Evolutionary conservation across 1,140 invertebrate species (phyloP), one percentile per base, ranked within the genome.

Genomic region (Drosophila equinoxialis): DNA sequence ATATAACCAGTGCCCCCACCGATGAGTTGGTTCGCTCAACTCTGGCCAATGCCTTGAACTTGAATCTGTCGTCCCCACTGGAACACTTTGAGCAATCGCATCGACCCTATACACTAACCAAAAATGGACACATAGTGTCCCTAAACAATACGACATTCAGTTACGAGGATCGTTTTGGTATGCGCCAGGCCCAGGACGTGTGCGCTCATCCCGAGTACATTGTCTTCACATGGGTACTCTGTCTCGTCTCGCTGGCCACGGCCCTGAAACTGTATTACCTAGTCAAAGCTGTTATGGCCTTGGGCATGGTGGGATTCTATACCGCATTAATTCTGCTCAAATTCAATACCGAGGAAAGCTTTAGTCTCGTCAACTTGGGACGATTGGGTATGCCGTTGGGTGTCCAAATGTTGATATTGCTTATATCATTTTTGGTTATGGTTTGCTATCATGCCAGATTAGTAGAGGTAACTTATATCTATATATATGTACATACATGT

Each of bases 171-270:
- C 8, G 8, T 3, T 23, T 39, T 10, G 74, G 57, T n/a, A 30
- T 71, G 13, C 61, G 58, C 11, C n/a, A 39, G 8, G 14, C 13
- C 5, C 75, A 51, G 10, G 20, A 14, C 11, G 68, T 81, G 6
- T 96, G 95, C 68, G 93, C 94, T 30, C 94, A 95, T 71, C 96
- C 96, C 0, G 97, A 98, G 91, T 98, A 98, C 89, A 95, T 98
- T 8, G 96, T 98, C 1, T 97, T 98, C 92, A 97, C 97, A 0
- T 98, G 97, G 97, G 96, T 98, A 23, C 93, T 99, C n/a, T 98
- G 97, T 68, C 94, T 99, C 41, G 96, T 98, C 0, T 96, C 97
- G 0, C 93, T 98, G 65, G 97, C 97, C 1, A 97, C 97, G 0
- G 98, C 98, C n/a, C 92, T 99, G 8, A 98, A 98, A 90, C 93